Percentiles rank a stretch among this genome's conserved stretches.
Evolutionary conservation across 1,140 invertebrate species (phyloP).

Genomic region (Fopius arisanus): DNA sequence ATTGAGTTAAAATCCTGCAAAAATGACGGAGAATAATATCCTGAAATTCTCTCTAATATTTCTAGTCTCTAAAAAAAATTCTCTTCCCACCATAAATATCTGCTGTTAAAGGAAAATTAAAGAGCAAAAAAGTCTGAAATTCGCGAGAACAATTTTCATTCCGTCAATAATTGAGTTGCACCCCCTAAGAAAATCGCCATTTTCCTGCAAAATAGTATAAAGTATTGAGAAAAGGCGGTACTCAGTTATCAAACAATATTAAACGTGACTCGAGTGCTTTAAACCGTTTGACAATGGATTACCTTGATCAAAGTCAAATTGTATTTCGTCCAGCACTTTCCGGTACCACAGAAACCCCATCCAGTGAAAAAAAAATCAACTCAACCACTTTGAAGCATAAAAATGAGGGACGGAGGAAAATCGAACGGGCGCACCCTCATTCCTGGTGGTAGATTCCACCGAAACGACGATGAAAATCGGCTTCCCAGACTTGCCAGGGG

Average conservation of each 20-base stretch:
- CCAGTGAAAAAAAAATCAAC: not conserved
- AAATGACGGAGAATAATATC: too few relatives aligned
- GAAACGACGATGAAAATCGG: conserved; percentile 14
- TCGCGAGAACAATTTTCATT: too few relatives aligned
- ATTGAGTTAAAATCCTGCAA: too few relatives aligned
- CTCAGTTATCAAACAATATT: conserved; percentile 5
- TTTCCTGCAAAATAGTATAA: too few relatives aligned
- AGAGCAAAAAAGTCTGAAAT: too few relatives aligned
- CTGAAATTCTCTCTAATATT: too few relatives aligned
- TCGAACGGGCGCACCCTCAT: not conserved
- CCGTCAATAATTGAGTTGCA: too few relatives aligned
- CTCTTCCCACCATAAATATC: too few relatives aligned
- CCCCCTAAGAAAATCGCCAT: too few relatives aligned
- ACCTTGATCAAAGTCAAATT: conserved; percentile 30
- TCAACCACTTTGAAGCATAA: not conserved
- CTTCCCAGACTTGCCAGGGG: not conserved
- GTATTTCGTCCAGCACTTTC: conserved; percentile 2
- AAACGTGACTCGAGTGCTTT: not conserved
- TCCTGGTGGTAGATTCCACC: not conserved
- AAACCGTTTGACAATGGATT: conserved; percentile 21
- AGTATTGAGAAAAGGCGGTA: too few relatives aligned
- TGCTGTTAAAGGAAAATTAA: too few relatives aligned
- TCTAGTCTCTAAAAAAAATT: too few relatives aligned
- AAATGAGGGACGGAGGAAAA: not conserved
- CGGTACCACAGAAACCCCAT: not conserved